phyloP scores from a whole-genome alignment of 2,797 vertebrate species.

The Acrossocheilus fasciatus region DNA sequence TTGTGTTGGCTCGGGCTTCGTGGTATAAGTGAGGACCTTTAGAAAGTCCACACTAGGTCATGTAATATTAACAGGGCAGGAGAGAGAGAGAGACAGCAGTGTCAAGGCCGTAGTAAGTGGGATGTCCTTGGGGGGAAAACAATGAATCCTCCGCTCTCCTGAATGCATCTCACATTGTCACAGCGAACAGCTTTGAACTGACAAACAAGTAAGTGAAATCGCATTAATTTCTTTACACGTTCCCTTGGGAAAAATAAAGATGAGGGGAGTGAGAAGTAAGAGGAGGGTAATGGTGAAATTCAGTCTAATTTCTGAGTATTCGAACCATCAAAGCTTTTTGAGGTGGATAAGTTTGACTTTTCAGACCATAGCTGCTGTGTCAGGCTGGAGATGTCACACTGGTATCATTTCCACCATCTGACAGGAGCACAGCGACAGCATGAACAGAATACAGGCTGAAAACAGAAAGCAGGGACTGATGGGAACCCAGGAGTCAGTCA shows the following conservation, averaged over 20 bases:
- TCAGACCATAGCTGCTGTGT: conserved; percentile 10
- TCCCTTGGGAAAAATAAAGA: neutral
- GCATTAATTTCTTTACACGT: conserved; percentile 10
- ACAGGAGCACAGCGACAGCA: conserved; percentile 8
- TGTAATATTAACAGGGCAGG: conserved; percentile 55
- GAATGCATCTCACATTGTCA: conserved; percentile 37
- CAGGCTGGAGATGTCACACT: conserved; percentile 40
- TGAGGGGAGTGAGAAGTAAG: neutral
- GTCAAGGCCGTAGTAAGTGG: conserved; percentile 27
- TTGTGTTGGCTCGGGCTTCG: conserved; percentile 41
- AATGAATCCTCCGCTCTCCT: conserved; percentile 32
- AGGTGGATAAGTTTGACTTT: conserved; percentile 15
- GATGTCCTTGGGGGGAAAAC: conserved; percentile 47
- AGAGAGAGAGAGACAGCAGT: neutral
- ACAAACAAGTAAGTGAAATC: conserved; percentile 28
- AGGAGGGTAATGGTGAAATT: conserved; percentile 3
- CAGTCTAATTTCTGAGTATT: neutral
- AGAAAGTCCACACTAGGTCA: conserved; percentile 49
- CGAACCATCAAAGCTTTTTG: neutral
- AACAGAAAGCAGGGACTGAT: conserved; percentile 16
- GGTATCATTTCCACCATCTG: conserved; percentile 32
- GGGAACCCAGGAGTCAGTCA: conserved; percentile 23
- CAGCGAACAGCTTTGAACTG: conserved; percentile 52
- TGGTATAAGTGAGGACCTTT: conserved; percentile 46
- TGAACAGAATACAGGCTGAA: conserved; percentile 27